Base-by-base conservation (phyloP, 2,113 vertebrate species). In the Antennarius striatus region DNA sequence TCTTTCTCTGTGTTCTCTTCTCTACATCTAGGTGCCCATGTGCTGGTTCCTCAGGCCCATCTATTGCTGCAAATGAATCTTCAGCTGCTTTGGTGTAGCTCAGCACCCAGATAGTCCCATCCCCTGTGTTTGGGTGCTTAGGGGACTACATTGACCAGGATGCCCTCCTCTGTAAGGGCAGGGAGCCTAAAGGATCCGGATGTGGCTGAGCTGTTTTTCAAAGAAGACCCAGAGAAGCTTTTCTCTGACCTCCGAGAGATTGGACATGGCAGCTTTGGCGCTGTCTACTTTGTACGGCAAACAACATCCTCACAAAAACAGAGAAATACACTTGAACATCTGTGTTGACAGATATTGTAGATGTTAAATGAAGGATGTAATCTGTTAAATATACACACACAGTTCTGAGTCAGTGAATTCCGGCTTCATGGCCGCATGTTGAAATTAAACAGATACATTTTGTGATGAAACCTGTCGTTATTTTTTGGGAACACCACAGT, bases 251-350 rank as follows among this genome's bases (percentile, higher is more conserved):
- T 99, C 84, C 90, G 97, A 82, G 98, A 99, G 94, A 99, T 99
- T 66, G 98, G 98, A 83, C 98, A 99, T 97, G 98, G 98, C 91
- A 99, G 97, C 92, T 99, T 99, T 50, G 98, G 98, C 86, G 98
- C 98, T 3, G 98, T 99, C 69, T 99, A 99, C 93, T 98, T 99
- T 94, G 96, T 99, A 93, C 86, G 96, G 90, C 22, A 69, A 43
- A 28, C 60, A 61, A 10, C 50, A 63, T 68, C 16, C 49, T 69
- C 29, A 67, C 68, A 51, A 42, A 40, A 4, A 55, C 4, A 16
- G 22, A 29, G 32, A 52, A 43, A 64, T 49, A 2, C 17, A 8
- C 11, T 16, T 59, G 13, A 43, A 55, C n/a, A 45, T 10, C 22
- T 32, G 17, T 22, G 1, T 22, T 15, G 10, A 55, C 16, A 47